phyloP scores from a whole-genome alignment of 2,113 vertebrate species.

The Myotis davidii region DNA sequence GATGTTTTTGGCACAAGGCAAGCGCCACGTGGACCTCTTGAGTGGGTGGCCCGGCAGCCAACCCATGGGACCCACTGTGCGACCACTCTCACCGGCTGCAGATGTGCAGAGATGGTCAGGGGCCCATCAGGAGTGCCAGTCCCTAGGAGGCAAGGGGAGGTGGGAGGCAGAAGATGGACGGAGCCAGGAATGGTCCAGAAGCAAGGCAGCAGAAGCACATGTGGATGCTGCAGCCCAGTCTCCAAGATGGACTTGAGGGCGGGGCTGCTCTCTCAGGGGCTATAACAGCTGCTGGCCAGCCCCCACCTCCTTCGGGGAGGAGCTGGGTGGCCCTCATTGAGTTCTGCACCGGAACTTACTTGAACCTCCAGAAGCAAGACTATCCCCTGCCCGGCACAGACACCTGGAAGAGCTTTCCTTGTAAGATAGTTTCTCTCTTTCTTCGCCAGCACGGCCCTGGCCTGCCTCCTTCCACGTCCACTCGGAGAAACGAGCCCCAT shows the following conservation, averaged over 20 bases:
- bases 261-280: neutral
- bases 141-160: rapidly evolving
- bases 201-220: rapidly evolving
- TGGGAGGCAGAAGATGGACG: neutral
- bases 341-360: neutral
- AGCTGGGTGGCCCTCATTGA: rapidly evolving
- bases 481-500: neutral
- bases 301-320: neutral
- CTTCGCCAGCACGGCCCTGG: rapidly evolving
- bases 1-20: neutral
- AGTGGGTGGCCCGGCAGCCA: neutral
- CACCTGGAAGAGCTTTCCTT: neutral
- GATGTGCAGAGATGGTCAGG: neutral
- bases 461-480: neutral
- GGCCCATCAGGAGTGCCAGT: neutral
- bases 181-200: neutral
- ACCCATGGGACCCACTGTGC: neutral
- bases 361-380: neutral
- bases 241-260: neutral
- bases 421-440: neutral
- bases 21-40: neutral
- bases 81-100: neutral
- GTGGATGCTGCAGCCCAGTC: neutral
- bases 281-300: too few relatives aligned
- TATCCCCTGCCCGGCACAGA: neutral